phyloP scores from a whole-genome alignment of 2,797 vertebrate species.

The Siniperca obscura region DNA sequence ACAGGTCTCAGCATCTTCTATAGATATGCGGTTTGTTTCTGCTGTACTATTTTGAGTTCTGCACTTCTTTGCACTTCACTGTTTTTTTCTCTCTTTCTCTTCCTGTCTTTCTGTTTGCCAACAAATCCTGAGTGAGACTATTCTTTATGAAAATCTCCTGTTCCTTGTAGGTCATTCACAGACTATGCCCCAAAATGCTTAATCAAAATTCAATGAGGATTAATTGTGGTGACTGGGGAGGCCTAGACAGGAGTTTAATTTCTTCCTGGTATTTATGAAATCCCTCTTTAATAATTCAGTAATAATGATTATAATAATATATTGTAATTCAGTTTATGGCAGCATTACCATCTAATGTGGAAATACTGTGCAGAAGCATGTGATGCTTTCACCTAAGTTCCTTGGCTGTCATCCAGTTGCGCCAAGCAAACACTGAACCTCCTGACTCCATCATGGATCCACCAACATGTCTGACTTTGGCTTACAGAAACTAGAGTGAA shows the following conservation, averaged over 20 bases:
- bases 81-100: neutral
- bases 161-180: neutral
- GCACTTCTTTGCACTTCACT: slow-evolving; percentile 15
- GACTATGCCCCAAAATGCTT: neutral
- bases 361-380: neutral
- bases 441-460: slow-evolving; percentile 10
- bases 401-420: neutral
- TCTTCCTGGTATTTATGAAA: slow-evolving; percentile 8
- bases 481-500: slow-evolving; percentile 8
- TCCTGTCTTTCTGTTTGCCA: slow-evolving; percentile 16
- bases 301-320: no score
- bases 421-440: neutral
- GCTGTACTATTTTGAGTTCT: slow-evolving; percentile 12
- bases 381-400: neutral
- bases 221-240: neutral
- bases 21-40: slow-evolving; percentile 12
- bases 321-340: neutral
- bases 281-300: slow-evolving; percentile 15
- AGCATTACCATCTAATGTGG: slow-evolving; percentile 1
- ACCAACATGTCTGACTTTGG: neutral
- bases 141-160: neutral
- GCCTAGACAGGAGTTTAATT: neutral
- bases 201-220: slow-evolving; percentile 20
- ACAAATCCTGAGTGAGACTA: neutral
- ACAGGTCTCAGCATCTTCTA: slow-evolving; percentile 4